Conservation (phyloP, 1,140 invertebrate species). For the Sminthurinus signatus region DNA sequence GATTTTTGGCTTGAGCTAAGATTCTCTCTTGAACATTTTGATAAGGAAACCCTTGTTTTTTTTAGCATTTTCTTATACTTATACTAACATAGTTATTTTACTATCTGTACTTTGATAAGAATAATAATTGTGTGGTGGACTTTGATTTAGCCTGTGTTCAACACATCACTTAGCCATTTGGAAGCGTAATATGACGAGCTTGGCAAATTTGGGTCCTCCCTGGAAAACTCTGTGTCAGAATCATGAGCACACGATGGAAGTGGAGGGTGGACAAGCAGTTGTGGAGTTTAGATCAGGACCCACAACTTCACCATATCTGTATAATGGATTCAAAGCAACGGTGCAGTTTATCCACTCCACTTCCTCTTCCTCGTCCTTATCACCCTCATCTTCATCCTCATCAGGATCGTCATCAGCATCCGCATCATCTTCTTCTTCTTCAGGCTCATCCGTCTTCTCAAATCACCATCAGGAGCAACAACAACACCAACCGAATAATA, state of each 20-base stretch:
- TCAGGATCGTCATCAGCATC: not conserved
- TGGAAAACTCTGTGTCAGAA: conserved; percentile 35
- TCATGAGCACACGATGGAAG: conserved; percentile 19
- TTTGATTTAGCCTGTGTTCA: conserved; percentile 36
- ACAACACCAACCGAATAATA: conserved; percentile 3
- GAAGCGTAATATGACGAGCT: conserved; percentile 17
- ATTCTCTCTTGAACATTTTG: no score
- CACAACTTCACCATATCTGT: conserved; percentile 30
- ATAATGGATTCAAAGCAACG: conserved; percentile 40
- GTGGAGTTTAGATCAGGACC: conserved; percentile 37
- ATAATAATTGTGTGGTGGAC: no score
- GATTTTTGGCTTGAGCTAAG: no score
- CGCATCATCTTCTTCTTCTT: not conserved
- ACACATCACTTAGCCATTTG: conserved; percentile 40
- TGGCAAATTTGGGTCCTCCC: conserved; percentile 31
- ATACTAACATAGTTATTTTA: no score
- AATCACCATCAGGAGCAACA: conserved; percentile 1
- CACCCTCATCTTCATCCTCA: not conserved
- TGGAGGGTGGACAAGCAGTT: conserved; percentile 35
- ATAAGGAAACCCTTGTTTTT: no score
- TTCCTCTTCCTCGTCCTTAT: conserved; percentile 2
- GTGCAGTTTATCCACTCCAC: conserved; percentile 30
- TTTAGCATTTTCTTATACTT: no score
- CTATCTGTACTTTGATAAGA: no score
- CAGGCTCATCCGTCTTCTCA: no score